These are phyloP conservation scores for Talpa occidentalis DNA, from an alignment of 2,113 vertebrate genomes.

Conservation along the genomic window DNA sequence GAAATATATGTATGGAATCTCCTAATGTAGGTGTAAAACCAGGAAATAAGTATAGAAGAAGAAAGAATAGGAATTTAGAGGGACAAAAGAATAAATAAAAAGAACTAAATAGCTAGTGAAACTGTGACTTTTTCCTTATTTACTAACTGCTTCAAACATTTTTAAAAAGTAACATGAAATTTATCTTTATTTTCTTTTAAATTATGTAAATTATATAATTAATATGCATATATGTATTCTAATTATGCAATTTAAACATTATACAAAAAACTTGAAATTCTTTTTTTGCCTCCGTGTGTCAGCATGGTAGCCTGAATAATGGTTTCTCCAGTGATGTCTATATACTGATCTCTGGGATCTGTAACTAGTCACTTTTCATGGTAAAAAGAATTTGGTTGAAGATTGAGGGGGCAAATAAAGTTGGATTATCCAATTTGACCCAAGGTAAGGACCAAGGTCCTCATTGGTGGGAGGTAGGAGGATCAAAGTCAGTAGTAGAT, in stretches of 20 bases:
- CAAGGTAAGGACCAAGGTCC: background rate
- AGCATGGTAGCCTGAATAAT: background rate
- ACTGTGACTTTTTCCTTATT: background rate
- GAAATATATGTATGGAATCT: background rate
- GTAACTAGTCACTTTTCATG: background rate
- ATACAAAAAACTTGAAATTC: background rate
- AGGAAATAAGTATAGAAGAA: background rate
- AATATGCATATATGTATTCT: background rate
- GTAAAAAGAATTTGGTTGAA: background rate
- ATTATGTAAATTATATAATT: background rate
- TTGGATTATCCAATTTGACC: background rate
- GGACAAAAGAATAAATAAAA: background rate
- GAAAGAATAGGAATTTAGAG: slow-evolving; percentile 3
- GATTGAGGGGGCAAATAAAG: background rate
- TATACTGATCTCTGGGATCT: background rate
- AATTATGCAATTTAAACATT: background rate
- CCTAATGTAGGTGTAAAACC: background rate
- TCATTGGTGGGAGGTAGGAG: background rate
- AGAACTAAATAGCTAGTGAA: background rate
- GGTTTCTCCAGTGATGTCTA: background rate
- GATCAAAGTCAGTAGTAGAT: background rate
- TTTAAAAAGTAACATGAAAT: slow-evolving; percentile 14
- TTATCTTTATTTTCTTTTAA: slow-evolving; percentile 52
- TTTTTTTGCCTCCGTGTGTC: background rate
- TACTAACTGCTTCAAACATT: background rate